Percentiles rank a stretch among this genome's conserved stretches.
These are phyloP conservation scores for Pavo muticus DNA, from an alignment of 2,113 vertebrate genomes.

Conservation along the genomic window DNA sequence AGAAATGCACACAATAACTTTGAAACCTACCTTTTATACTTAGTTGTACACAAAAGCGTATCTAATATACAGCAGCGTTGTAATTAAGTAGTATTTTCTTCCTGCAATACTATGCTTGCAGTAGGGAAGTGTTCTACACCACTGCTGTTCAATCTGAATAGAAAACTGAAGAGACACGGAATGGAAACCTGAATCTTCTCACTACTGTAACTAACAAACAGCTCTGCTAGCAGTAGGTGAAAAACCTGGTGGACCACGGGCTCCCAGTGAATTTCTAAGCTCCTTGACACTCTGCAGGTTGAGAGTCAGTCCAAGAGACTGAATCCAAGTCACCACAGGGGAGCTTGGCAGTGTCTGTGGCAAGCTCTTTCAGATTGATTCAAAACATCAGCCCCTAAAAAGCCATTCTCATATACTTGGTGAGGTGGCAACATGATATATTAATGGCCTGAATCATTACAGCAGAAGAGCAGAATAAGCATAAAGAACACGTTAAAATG, in stretches of 20 bases:
- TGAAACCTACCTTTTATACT: not conserved
- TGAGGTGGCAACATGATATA: conserved; percentile 34
- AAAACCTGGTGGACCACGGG: not conserved
- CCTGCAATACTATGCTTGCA: not conserved
- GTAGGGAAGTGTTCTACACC: not conserved
- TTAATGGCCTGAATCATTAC: conserved; percentile 3
- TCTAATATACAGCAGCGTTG: not conserved
- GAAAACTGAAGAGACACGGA: not conserved
- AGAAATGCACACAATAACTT: not conserved
- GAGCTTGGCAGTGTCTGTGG: not conserved
- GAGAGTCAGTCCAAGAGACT: not conserved
- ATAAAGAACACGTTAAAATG: conserved; percentile 53
- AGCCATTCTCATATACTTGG: not conserved
- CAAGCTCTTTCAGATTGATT: not conserved
- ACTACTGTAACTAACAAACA: not conserved
- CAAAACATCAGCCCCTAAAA: not conserved
- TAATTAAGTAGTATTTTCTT: not conserved
- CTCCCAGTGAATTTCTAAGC: not conserved
- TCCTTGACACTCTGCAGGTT: not conserved
- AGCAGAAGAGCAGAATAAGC: conserved; percentile 15
- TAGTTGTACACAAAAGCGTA: not conserved
- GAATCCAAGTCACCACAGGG: not conserved
- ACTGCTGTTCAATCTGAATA: not conserved
- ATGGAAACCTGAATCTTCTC: not conserved
- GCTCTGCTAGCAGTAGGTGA: not conserved